A percentile compares a stretch with the other conserved stretches of the same genome.
phyloP scores from a whole-genome alignment of 2,888 invertebrate genomes.

The Rapana venosa region DNA sequence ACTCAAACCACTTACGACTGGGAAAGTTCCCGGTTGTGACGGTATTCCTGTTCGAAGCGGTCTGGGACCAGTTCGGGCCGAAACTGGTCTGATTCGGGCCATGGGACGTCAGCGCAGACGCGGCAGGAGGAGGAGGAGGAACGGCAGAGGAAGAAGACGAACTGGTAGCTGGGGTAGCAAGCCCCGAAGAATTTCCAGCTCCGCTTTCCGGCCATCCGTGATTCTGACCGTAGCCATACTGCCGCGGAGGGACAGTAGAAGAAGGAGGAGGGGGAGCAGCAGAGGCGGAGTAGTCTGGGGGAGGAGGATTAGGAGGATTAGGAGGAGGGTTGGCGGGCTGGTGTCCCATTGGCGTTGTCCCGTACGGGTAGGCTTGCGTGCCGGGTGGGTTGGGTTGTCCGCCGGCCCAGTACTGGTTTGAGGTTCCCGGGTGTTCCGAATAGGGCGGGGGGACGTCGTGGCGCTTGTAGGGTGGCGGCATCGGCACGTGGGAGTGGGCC shows the following conservation, averaged over 20 bases:
- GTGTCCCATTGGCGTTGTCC: neutral
- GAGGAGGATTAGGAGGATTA: neutral
- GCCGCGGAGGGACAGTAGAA: neutral
- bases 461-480: slow-evolving; percentile 30
- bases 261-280: neutral
- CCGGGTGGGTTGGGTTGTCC: neutral
- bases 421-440: neutral
- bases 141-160: neutral
- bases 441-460: slow-evolving; percentile 31
- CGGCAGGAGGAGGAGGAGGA: neutral
- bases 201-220: neutral
- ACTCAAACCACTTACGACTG: neutral
- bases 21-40: slow-evolving; percentile 14
- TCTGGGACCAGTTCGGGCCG: neutral
- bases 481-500: neutral
- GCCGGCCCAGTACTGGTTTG: neutral
- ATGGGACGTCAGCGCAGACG: neutral
- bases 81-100: neutral
- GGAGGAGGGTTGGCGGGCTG: neutral
- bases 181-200: neutral
- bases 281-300: neutral
- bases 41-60: neutral
- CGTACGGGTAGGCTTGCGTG: slow-evolving; percentile 11
- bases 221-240: slow-evolving; percentile 16
- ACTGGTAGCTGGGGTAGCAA: neutral